Conservation (phyloP, 2,888 invertebrate genomes). For the Sesia bembeciformis region DNA sequence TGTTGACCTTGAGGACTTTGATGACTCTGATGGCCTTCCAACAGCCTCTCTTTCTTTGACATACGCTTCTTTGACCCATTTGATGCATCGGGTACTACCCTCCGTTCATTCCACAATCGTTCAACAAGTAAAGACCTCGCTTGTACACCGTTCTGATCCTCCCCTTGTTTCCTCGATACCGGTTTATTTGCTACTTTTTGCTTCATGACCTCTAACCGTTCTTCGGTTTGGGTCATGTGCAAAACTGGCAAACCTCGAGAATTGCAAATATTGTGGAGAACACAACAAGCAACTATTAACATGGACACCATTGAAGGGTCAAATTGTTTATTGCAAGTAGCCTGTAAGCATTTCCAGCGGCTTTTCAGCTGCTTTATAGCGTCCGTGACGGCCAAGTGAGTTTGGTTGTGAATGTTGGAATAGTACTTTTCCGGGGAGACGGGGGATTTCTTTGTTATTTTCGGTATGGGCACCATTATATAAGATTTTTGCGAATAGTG, state of each 20-base stretch:
- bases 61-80: conserved; percentile 40
- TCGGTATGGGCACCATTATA: conserved; percentile 58
- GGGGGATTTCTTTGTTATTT: conserved; percentile 57
- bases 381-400: conserved; percentile 34
- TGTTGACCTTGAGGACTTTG: neutral
- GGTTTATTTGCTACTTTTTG: conserved; percentile 61
- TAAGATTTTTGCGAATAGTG: conserved; percentile 51
- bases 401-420: conserved; percentile 41
- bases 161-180: conserved; percentile 40
- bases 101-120: conserved; percentile 47
- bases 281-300: conserved; percentile 53
- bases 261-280: conserved; percentile 52
- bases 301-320: conserved; percentile 45
- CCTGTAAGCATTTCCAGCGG: conserved; percentile 60
- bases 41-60: conserved; percentile 41
- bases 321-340: conserved; percentile 57
- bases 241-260: conserved; percentile 30
- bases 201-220: conserved; percentile 55
- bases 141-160: conserved; percentile 33
- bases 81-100: conserved; percentile 32
- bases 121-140: conserved; percentile 37
- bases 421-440: conserved; percentile 59
- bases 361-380: conserved; percentile 59
- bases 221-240: conserved; percentile 51
- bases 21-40: conserved; percentile 24